Evolutionary conservation across 2,888 invertebrate species (phyloP), one percentile per base, ranked within the genome.

Genomic region (Mimumesa dahlbomi): DNA sequence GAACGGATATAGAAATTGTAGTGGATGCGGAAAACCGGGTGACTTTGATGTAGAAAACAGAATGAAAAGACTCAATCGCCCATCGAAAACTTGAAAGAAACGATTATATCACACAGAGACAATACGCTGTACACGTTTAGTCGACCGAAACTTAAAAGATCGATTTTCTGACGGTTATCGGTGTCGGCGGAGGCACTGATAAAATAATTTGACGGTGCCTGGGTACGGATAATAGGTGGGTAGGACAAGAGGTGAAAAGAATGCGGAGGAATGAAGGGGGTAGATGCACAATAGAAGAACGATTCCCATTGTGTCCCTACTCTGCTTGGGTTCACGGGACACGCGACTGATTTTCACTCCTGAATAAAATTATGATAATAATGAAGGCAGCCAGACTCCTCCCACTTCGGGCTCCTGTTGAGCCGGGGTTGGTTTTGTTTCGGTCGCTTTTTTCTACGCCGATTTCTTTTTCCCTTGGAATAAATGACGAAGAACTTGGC

Each of bases 321-420:
- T 59, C 59, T 36, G 62, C 52, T 43, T 66, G 62, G 62, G 69
- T 78, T 78, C 77, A 59, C 64, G 75, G 73, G 80, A 82, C 82
- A 85, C 79, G 81, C 82, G 83, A 83, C 84, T 86, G 86, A 86
- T 87, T 86, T 87, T 84, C 82, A 75, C 74, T 82, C 79, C 82
- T 86, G 87, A 87, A 87, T 87, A 85, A 87, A 87, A 87, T 87
- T 87, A 87, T 85, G 85, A 87, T 87, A 87, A 87, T 87, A 87
- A 87, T 81, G 79, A 81, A 72, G 56, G 68, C 69, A 46, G 57
- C 53, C 58, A 66, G 68, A 62, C 65, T 56, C 62, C 73, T 54
- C 54, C 52, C 19, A 59, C 56, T 58, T 38, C 9, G 40, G 42
- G 52, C 43, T 42, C 36, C 50, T 40, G 49, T 54, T 34, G 45